phyloP scores from a whole-genome alignment of 2,797 vertebrate species.

The Clarias laeviceps region DNA sequence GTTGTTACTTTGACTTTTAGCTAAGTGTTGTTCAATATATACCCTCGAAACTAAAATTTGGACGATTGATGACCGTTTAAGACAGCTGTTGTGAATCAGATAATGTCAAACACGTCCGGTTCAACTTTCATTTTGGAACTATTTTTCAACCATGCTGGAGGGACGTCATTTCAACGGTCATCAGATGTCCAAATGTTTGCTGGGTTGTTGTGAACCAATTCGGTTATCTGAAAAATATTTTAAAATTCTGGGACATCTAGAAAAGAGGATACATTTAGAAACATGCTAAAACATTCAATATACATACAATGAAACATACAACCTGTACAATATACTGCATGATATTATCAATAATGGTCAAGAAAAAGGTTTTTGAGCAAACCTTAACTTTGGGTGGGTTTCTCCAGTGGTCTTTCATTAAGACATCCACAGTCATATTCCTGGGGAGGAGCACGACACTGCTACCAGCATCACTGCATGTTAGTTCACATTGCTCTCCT shows the following conservation, averaged over 20 bases:
- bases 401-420: slow-evolving; percentile 87
- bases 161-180: background rate
- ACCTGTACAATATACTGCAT: slow-evolving; percentile 6
- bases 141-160: no score
- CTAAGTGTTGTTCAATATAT: no score
- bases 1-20: no score
- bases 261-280: background rate
- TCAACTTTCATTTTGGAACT: no score
- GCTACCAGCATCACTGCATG: slow-evolving; percentile 87
- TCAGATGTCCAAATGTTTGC: background rate
- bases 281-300: background rate
- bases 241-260: background rate
- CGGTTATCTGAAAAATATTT: slow-evolving; percentile 39
- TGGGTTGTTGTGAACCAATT: background rate
- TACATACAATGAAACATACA: slow-evolving; percentile 8
- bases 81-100: no score
- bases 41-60: no score
- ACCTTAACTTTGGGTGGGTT: slow-evolving; percentile 93
- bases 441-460: slow-evolving; percentile 87
- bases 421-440: slow-evolving; percentile 82
- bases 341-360: background rate
- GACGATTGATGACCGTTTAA: no score
- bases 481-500: slow-evolving; percentile 90
- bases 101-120: no score
- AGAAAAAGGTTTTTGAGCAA: slow-evolving; percentile 46